Evolutionary conservation across 2,113 vertebrate species (phyloP), one percentile per base, ranked within the genome.

Genomic region (Equus przewalskii): DNA sequence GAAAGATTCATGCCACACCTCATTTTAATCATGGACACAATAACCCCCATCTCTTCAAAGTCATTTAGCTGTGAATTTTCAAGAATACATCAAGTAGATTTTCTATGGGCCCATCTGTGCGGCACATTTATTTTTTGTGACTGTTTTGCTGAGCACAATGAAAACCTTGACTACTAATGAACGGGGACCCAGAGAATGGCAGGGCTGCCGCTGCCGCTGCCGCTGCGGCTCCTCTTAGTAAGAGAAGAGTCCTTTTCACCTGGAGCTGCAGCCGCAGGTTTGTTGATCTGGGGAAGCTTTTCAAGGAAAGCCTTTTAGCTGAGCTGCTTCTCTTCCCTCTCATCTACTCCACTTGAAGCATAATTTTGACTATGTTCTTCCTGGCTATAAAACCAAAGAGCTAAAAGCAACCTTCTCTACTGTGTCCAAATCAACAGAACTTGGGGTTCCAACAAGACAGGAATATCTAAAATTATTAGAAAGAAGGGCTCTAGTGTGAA

Each of bases 131-230:
- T 96, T 98, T 97, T 97, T 97, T 98, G 94, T 96, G 97, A 98
- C 97, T 97, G 97, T 96, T 98, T 96, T 98, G 97, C 98, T 98
- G 98, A 98, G 97, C 94, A 97, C 97, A 96, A 96, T 96, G 97
- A 90, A 98, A 98, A 98, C 96, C 97, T 94, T 96, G 97, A 97
- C 97, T 96, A 30, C 96, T 92, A 97, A 98, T 96, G 97, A 97
- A 96, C 51, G 22, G 82, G 79, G 80, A 65, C 65, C 88, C 79
- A 84, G 60, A 92, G 87, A 96, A 94, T 10, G 21, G 89, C 44
- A 67, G 19, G 60, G 70, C 41, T 44, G 93, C 54, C 4, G 86
- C 76, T 0, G 80, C 51, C 0, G 21, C 80, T 18, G 67, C 14
- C 1, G 89, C 69, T 33, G 56, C 82, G 36, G 36, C 36, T 41